These are phyloP conservation scores for Drosophila watanabei DNA, from an alignment of 1,140 invertebrate species.

Conservation along the genomic window DNA sequence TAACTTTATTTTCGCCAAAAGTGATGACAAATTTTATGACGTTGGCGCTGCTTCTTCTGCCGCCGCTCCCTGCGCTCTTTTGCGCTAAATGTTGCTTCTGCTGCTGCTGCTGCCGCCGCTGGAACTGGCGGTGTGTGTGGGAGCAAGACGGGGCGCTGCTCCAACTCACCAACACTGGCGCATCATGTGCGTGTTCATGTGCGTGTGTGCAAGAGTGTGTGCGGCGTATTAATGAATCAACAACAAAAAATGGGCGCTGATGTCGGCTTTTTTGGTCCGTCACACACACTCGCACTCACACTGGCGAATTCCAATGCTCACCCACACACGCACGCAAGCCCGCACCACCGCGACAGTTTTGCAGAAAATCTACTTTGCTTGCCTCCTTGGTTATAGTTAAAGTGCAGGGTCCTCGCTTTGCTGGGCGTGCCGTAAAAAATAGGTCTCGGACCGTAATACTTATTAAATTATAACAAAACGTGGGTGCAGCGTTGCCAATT, in stretches of 20 bases:
- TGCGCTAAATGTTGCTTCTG: slow-evolving; percentile 72
- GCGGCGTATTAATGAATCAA: slow-evolving; percentile 79
- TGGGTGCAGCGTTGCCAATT: slow-evolving; percentile 7
- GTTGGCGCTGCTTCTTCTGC: slow-evolving; percentile 65
- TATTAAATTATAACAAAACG: slow-evolving; percentile 50
- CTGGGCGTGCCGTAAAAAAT: slow-evolving; percentile 7
- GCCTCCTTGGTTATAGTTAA: not conserved
- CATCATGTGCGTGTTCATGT: slow-evolving; percentile 19
- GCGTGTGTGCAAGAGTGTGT: slow-evolving; percentile 27
- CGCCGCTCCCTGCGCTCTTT: slow-evolving; percentile 67
- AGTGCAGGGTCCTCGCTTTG: not conserved
- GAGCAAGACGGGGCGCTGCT: slow-evolving; percentile 62
- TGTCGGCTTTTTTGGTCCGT: slow-evolving; percentile 81
- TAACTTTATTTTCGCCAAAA: slow-evolving; percentile 32
- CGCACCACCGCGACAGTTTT: slow-evolving; percentile 14
- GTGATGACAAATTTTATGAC: slow-evolving; percentile 79
- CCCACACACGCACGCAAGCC: slow-evolving; percentile 32
- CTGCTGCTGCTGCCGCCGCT: slow-evolving; percentile 28
- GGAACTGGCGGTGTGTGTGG: slow-evolving; percentile 57
- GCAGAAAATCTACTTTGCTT: not conserved
- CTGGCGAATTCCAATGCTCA: slow-evolving; percentile 68
- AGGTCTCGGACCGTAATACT: slow-evolving; percentile 34
- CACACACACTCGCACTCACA: slow-evolving; percentile 53
- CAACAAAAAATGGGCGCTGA: slow-evolving; percentile 82
- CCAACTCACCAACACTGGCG: slow-evolving; percentile 64